Conservation (phyloP, 1,140 invertebrate genomes). For the Cotesia typhae region DNA sequence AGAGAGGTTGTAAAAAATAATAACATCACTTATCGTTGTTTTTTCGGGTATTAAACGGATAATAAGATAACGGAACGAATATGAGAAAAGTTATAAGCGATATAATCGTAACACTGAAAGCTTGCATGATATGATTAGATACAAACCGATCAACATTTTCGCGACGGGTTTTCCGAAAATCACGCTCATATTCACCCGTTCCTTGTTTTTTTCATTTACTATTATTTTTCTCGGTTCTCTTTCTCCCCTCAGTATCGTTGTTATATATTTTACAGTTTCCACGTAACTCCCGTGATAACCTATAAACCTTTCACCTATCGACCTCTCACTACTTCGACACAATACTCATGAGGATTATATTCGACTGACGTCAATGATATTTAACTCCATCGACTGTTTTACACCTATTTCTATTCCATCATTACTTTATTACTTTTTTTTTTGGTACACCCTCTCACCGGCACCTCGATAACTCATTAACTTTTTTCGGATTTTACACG, state of each 20-base stretch:
- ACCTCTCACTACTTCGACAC: constrained; percentile 11
- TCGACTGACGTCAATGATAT: constrained; percentile 12
- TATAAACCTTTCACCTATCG: constrained; percentile 38
- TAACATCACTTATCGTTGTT: no score
- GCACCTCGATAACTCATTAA: no score
- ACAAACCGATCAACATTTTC: neutral
- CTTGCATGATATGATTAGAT: no score
- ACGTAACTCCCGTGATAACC: neutral
- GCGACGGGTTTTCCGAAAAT: neutral
- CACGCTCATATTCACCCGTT: neutral
- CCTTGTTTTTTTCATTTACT: no score
- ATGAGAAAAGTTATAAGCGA: neutral
- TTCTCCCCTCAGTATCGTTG: no score
- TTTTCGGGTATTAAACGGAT: no score
- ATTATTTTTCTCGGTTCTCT: no score
- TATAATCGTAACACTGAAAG: neutral
- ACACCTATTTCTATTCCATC: constrained; percentile 25
- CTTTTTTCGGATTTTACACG: no score
- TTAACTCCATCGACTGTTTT: constrained; percentile 17
- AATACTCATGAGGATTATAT: constrained; percentile 20
- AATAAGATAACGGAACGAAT: neutral
- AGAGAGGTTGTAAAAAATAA: no score
- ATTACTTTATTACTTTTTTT: neutral
- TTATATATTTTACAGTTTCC: neutral
- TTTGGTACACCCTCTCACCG: neutral